These are phyloP conservation scores for Ataeniobius toweri DNA, from an alignment of 2,797 vertebrate genomes.

Conservation along the genomic window DNA sequence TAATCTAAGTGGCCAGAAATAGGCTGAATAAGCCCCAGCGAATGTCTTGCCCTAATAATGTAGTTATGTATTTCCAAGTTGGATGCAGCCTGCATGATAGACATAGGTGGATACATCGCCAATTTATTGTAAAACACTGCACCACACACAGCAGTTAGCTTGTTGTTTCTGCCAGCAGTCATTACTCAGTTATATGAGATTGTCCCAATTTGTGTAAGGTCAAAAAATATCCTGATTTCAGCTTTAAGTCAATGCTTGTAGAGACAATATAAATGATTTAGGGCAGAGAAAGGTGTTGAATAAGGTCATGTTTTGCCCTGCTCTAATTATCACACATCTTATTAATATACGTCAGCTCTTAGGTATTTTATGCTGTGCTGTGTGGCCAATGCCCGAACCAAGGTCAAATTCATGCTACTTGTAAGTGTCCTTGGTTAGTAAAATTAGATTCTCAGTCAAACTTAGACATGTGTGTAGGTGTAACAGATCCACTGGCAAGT, in stretches of 20 bases:
- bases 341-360: constrained; percentile 57
- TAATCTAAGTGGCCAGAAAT: constrained; percentile 72
- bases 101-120: neutral
- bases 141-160: constrained; percentile 14
- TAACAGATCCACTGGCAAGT: constrained; percentile 24
- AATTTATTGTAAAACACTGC: constrained; percentile 19
- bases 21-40: constrained; percentile 53
- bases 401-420: constrained; percentile 68
- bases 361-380: constrained; percentile 51
- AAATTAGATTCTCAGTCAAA: constrained; percentile 65
- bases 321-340: constrained; percentile 63
- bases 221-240: constrained; percentile 25
- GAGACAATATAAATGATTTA: constrained; percentile 43
- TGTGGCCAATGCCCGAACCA: constrained; percentile 57
- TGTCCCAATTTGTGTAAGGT: constrained; percentile 22
- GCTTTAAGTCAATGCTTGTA: constrained; percentile 34
- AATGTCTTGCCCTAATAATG: constrained; percentile 62
- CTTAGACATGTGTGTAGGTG: constrained; percentile 37
- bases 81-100: constrained; percentile 27
- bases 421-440: constrained; percentile 70
- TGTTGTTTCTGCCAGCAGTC: constrained; percentile 16
- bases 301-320: constrained; percentile 61
- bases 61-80: constrained; percentile 37
- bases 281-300: constrained; percentile 55
- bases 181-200: constrained; percentile 14